Conservation (phyloP, 2,113 vertebrate species). For the Rhipidura dahli region DNA sequence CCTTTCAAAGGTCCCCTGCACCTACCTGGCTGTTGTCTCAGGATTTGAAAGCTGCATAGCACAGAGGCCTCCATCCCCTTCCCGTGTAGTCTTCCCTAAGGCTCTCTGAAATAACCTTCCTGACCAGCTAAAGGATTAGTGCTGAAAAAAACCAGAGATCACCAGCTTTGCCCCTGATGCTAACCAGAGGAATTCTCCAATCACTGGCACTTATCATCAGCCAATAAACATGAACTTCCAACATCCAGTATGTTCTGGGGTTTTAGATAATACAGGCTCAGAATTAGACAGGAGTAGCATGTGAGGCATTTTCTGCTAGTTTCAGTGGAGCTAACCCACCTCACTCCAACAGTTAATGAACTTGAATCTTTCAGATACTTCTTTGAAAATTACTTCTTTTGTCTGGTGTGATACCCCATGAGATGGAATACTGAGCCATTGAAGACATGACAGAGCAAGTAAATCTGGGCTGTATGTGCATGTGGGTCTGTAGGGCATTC, state of each 20-base stretch:
- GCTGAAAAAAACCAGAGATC: conserved; percentile 41
- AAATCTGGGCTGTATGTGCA: neutral
- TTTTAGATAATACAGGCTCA: neutral
- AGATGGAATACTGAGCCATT: neutral
- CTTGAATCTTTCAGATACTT: neutral
- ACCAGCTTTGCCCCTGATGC: neutral
- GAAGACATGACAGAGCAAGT: neutral
- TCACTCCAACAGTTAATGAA: neutral
- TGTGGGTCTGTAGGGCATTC: neutral
- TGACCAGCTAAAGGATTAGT: neutral
- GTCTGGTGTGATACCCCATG: neutral
- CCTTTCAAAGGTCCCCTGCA: neutral
- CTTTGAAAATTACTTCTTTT: neutral
- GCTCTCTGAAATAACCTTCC: neutral
- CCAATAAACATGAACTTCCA: neutral
- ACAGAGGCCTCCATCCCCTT: neutral
- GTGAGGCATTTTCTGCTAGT: neutral
- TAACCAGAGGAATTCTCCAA: conserved; percentile 14
- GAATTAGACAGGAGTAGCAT: neutral
- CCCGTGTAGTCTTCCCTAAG: neutral
- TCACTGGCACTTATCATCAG: neutral
- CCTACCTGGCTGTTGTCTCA: neutral
- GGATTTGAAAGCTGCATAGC: neutral
- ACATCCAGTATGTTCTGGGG: neutral
- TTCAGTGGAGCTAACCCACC: neutral